Conservation (phyloP, 1,140 invertebrate species). For the Nymphalis io region DNA sequence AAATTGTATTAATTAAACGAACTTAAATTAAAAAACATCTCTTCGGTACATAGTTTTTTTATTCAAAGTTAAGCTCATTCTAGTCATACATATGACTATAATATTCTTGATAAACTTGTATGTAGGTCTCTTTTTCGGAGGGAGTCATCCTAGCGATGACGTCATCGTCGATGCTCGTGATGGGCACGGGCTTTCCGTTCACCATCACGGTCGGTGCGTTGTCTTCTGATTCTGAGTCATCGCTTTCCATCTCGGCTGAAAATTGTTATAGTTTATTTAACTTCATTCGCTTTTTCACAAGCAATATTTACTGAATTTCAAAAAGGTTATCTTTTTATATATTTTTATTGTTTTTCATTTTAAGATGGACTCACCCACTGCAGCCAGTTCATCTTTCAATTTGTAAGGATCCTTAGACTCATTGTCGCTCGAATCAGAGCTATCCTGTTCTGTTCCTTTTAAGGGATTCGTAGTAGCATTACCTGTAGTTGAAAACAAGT, state of each 20-base stretch:
- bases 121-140: slow-evolving; percentile 96
- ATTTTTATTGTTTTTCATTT: not conserved
- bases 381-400: slow-evolving; percentile 80
- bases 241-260: slow-evolving; percentile 86
- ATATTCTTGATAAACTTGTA: slow-evolving; percentile 95
- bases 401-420: slow-evolving; percentile 82
- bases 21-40: not conserved
- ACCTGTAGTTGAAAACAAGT: slow-evolving; percentile 52
- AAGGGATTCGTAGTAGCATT: slow-evolving; percentile 82
- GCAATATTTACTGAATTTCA: too few relatives aligned
- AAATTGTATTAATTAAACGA: not conserved
- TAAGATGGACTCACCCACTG: slow-evolving; percentile 81
- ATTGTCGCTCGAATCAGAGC: slow-evolving; percentile 90
- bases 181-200: slow-evolving; percentile 88
- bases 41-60: not conserved
- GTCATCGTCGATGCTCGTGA: slow-evolving; percentile 86
- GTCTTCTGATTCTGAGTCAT: slow-evolving; percentile 93
- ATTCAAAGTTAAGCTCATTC: not conserved
- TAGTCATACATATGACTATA: slow-evolving; percentile 90
- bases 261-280: not conserved
- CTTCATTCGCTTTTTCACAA: not conserved
- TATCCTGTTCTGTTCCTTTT: slow-evolving; percentile 84
- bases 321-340: too few relatives aligned
- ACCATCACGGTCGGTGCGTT: slow-evolving; percentile 91
- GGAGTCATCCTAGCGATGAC: slow-evolving; percentile 95